phyloP scores from a whole-genome alignment of 2,113 vertebrate species.

The Okapia johnstoni region DNA sequence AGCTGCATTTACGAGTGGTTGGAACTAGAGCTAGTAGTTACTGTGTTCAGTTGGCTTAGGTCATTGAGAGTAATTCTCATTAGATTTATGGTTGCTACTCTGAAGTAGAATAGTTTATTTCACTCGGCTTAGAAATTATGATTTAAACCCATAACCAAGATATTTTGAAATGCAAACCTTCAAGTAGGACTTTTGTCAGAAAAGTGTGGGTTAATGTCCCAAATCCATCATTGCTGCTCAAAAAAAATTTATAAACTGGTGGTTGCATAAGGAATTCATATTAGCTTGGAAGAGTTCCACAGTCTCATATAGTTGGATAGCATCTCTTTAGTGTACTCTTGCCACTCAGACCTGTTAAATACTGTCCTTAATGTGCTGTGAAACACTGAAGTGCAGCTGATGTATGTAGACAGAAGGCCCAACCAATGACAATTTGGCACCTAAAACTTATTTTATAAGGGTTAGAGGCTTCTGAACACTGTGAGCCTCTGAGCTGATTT shows the following conservation, averaged over 20 bases:
- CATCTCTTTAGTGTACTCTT: background rate
- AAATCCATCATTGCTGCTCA: background rate
- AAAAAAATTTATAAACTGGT: conserved; percentile 1
- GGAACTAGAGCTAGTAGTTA: background rate
- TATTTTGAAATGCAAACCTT: background rate
- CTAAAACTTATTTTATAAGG: background rate
- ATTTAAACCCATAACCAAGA: background rate
- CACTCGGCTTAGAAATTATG: background rate
- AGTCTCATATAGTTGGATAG: background rate
- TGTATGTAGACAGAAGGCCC: background rate
- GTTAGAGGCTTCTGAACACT: background rate
- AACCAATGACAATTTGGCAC: background rate
- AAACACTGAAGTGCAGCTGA: background rate
- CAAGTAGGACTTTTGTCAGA: background rate
- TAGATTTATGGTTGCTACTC: background rate
- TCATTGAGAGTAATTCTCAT: background rate
- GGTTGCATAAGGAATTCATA: background rate
- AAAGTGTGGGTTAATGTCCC: background rate
- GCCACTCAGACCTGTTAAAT: background rate
- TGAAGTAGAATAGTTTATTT: background rate
- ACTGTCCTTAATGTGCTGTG: background rate
- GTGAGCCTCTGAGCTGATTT: background rate
- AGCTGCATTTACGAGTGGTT: background rate
- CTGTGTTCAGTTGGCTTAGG: background rate
- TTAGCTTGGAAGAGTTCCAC: background rate